Evolutionary conservation across 2,888 invertebrate species (phyloP).

Genomic region (Pseudococcus viburni): DNA sequence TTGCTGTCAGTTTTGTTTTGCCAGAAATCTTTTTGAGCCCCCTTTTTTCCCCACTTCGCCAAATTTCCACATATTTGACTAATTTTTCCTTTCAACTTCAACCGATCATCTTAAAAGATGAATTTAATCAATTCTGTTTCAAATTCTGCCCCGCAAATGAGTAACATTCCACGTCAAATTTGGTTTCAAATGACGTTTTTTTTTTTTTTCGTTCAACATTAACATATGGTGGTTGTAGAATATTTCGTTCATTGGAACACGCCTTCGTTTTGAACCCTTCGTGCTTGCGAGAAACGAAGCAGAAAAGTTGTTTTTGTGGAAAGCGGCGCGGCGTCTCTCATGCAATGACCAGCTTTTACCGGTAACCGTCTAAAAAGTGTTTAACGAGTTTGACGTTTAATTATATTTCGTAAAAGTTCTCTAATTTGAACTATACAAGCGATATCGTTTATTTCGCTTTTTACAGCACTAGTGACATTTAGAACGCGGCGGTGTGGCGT

Average conservation of each 20-base stretch:
- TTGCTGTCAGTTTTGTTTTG: no score
- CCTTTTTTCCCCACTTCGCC: no score
- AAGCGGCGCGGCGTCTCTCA: conserved; percentile 23
- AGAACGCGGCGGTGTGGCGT: background rate
- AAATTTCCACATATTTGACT: no score
- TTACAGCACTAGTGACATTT: conserved; percentile 38
- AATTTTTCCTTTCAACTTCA: background rate
- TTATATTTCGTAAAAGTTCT: conserved; percentile 53
- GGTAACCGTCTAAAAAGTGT: conserved; percentile 26
- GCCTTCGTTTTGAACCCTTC: conserved; percentile 20
- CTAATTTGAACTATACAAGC: conserved; percentile 49
- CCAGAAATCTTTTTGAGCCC: no score
- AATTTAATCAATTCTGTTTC: background rate
- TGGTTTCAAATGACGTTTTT: background rate
- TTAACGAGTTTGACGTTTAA: conserved; percentile 49
- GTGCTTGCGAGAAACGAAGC: conserved; percentile 7
- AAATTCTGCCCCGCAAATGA: background rate
- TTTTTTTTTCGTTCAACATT: background rate
- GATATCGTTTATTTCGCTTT: conserved; percentile 54
- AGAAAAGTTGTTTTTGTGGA: conserved; percentile 8
- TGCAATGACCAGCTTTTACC: conserved; percentile 34
- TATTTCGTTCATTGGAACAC: conserved; percentile 14
- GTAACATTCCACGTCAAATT: conserved; percentile 12
- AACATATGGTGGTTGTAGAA: conserved; percentile 10
- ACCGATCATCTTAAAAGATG: background rate